Percentiles rank a stretch among this genome's conserved stretches.
These are phyloP conservation scores for Calidris pugnax DNA, from an alignment of 2,113 vertebrate species.

Conservation along the genomic window DNA sequence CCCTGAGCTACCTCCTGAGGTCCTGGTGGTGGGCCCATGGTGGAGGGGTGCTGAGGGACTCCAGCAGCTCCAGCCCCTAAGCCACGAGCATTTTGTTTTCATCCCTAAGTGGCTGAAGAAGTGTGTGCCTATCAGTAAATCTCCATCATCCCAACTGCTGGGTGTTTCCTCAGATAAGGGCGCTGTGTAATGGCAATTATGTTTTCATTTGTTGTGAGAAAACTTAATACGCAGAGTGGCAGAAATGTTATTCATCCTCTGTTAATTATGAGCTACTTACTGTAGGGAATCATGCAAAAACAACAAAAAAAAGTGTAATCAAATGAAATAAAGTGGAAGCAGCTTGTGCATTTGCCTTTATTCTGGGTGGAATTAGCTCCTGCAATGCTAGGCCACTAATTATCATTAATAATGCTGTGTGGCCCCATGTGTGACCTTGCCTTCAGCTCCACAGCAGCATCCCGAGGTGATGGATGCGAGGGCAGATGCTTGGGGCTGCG, in stretches of 20 bases:
- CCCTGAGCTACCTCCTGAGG: background rate
- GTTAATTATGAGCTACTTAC: slow-evolving; percentile 34
- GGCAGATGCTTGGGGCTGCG: rapidly evolving
- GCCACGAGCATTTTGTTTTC: background rate
- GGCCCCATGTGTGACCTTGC: background rate
- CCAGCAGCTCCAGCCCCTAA: background rate
- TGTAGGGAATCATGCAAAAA: background rate
- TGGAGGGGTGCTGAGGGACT: background rate
- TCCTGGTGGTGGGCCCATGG: background rate
- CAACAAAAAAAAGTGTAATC: background rate
- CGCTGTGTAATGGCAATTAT: slow-evolving; percentile 10
- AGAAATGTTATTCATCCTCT: slow-evolving; percentile 10
- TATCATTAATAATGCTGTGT: background rate
- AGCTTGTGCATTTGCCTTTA: background rate
- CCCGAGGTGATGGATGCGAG: background rate
- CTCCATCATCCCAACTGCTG: background rate
- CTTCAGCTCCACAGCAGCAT: background rate
- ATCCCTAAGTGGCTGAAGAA: background rate
- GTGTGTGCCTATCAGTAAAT: background rate
- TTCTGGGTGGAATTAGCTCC: background rate
- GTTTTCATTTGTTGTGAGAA: slow-evolving; percentile 55
- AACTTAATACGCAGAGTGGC: slow-evolving; percentile 37
- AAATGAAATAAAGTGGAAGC: background rate
- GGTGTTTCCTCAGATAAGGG: background rate
- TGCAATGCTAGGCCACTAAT: background rate